Base-by-base conservation (phyloP, 2,113 vertebrate genomes). In the Dicerorhinus sumatrensis region DNA sequence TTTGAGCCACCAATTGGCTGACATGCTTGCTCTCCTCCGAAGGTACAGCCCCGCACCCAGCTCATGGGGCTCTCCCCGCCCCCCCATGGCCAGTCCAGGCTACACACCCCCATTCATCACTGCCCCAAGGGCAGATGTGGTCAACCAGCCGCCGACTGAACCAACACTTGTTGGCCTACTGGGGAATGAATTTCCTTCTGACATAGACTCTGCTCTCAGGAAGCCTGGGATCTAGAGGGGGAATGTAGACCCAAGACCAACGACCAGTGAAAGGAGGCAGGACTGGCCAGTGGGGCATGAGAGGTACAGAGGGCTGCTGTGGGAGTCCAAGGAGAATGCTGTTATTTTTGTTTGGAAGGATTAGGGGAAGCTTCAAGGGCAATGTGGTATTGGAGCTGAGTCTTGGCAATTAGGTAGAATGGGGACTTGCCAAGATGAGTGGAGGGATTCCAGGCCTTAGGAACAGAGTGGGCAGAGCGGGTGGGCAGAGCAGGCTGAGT, bases 41-140 rank as follows among this genome's bases (percentile, higher is more conserved):
- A 75, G 48, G 11, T 20, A 8, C 14, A 7, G 20, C 60, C 51
- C n/a, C 10, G 8, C 9, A 3, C 63, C 42, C 70, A 56, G 27
- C 36, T 46, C 42, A 31, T 3, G 25, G 42, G 21, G 36, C 7
- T 13, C 4, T 21, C n/a, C 39, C 39, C 56, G 5, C 11, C 48
- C n/a, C n/a, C 12, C 65, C 12, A 48, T 0, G 1, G 10, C n/a
- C 1, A 0, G 10, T 33, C 51, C 39, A 7, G 12, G 31, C n/a
- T 42, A 8, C 11, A 2, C 1, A 10, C 9, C 6, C 31, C 72
- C 14, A 9, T 42, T 63, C 54, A 33, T 36, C 54, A 10, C 33
- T 14, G 20, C n/a, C 33, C 79, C 73, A 23, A 25, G 67, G 63
- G 33, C 75, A 70, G 42, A 6, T 51, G 31, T 31, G n/a, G 12